Evolutionary conservation across 2,888 invertebrate genomes (phyloP), one percentile per base, ranked within the genome.

Genomic region (Agriopis leucophaearia): DNA sequence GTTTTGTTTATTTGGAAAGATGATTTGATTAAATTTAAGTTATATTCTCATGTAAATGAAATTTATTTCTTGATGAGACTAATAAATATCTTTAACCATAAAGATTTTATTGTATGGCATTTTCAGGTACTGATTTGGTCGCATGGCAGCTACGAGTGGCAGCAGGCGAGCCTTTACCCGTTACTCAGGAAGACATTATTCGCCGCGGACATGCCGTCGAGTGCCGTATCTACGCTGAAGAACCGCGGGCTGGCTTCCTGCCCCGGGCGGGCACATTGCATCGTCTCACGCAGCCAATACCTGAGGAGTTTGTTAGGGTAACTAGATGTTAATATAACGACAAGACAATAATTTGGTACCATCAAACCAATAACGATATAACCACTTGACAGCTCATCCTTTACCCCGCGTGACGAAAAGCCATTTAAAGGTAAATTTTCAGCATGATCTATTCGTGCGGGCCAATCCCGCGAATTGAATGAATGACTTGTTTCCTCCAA

Each of bases 101-200:
- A n/a, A n/a, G n/a, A n/a, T n/a, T n/a, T n/a, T n/a, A n/a, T n/a
- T n/a, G n/a, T 55, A 13, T 8, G 7, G 1, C 8, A 35, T 36
- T 75, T 67, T 4, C 75, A 95, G 95, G 96, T 15, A 97, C 97
- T 0, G 99, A 99, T 94, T 94, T 99, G 72, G 99, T 99, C 0
- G 99, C 99, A 86, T 99, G 99, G 99, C 99, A 99, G 89, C 91
- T 98, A 8, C 95, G 96, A 84, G 96, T 99, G 52, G 99, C 99
- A 0, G 95, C 97, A 42, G 99, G 99, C 0, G 98, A 99, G 84
- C 94, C 95, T 50, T 89, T 99, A 13, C 99, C 99, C 0, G 74
- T 89, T 0, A 94, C 91, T 0, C 99, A 99, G 85, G 95, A 96
- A 0, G 95, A 99, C 71, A 96, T 99, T 56, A 84, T 89, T 7